Evolutionary conservation across 2,797 vertebrate species (phyloP), one percentile per base, ranked within the genome.

Genomic region (Nannoperca australis): DNA sequence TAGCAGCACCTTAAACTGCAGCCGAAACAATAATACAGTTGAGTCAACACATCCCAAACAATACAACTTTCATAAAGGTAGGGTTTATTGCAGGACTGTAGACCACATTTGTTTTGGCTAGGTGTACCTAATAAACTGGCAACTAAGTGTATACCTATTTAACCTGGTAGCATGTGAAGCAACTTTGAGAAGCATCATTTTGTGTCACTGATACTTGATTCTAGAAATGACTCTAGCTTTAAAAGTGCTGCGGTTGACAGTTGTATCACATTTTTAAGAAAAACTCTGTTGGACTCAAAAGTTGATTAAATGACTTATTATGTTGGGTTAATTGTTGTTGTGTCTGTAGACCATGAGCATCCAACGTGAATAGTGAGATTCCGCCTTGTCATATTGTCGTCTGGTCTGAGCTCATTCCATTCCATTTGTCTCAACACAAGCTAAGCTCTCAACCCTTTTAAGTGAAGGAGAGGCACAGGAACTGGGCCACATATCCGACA

Each of bases 401-500:
- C 54, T 73, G 38, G 44, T 55, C 38, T 22, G n/a, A 75, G 36
- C 50, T 74, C n/a, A 18, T 70, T 74, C 38, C 50, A 12, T 64
- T 47, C 6, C 12, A 13, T 79, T 62, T 73, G 58, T 77, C 77
- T 75, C 27, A 76, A 38, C 66, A 72, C 61, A 87, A 50, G 78
- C 84, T 80, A 73, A 45, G 53, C 56, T 63, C 59, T 63, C 40
- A 73, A 90, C 82, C 83, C 78, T 15, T 9, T 73, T 58, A 65
- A 87, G 65, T 45, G 73, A 85, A 66, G 50, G 81, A 77, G 81
- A 89, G 75, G 49, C 44, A 51, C 85, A 88, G 80, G 71, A 73
- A 82, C 81, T 79, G 61, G 76, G 81, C 76, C 76, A 83, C 70
- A 68, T 71, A 81, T 91, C 89, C 51, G 73, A 84, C 92, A 91